These are phyloP conservation scores for Yponomeuta plumbellus DNA, from an alignment of 2,888 invertebrate species.

Conservation along the genomic window DNA sequence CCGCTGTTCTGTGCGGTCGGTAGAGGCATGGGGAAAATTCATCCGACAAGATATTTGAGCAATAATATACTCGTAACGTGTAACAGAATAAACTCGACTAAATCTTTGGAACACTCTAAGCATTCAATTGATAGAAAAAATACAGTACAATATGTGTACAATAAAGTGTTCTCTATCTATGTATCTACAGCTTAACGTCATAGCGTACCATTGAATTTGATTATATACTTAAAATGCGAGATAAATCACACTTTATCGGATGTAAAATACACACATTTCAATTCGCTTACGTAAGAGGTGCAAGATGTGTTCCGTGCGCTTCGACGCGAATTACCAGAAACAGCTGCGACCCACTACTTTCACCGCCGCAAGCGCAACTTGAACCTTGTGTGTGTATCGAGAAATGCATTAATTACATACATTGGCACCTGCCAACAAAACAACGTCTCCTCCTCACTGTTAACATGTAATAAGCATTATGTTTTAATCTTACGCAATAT, in stretches of 20 bases:
- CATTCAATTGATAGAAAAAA: not conserved
- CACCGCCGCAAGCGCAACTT: not conserved
- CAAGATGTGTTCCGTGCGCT: slow-evolving; percentile 1
- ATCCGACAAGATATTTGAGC: not conserved
- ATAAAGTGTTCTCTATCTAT: too few species aligned
- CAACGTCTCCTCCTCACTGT: not conserved
- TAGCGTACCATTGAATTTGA: not conserved
- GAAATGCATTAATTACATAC: not conserved
- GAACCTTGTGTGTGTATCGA: not conserved
- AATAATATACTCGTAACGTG: not conserved
- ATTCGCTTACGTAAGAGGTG: not conserved
- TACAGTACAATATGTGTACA: not conserved
- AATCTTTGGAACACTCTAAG: not conserved
- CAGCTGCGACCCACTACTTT: not conserved
- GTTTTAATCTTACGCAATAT: not conserved
- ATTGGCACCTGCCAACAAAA: not conserved
- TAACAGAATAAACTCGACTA: not conserved
- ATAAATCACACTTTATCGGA: not conserved
- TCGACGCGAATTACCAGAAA: not conserved
- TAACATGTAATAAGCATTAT: not conserved
- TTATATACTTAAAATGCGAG: not conserved
- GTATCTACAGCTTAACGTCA: not conserved
- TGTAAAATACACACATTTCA: not conserved
- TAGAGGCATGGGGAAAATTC: slow-evolving; percentile 15
- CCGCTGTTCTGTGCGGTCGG: not conserved